These are phyloP conservation scores for Ceuthmochares aereus DNA, from an alignment of 2,113 vertebrate genomes.

Conservation along the genomic window DNA sequence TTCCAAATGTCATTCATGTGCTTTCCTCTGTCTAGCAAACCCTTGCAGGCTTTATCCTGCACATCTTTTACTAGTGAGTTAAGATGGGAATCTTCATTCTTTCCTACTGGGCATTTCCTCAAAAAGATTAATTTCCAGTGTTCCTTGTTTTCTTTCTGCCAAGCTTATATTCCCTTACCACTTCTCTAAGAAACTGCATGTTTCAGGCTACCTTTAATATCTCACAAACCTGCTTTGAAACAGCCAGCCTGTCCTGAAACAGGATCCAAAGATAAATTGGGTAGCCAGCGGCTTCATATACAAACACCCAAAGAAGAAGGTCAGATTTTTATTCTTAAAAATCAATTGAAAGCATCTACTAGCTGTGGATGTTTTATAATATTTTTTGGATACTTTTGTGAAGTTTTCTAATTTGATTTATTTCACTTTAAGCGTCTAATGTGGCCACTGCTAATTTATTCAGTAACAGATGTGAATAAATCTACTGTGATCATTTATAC, in stretches of 20 bases:
- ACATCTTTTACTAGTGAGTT: constrained; percentile 19
- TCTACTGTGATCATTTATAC: neutral
- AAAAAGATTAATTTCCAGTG: constrained; percentile 44
- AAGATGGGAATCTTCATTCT: constrained; percentile 46
- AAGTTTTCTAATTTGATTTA: neutral
- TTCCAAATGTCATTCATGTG: constrained; percentile 50
- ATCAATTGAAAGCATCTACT: neutral
- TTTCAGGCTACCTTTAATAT: constrained; percentile 20
- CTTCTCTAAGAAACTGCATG: constrained; percentile 11
- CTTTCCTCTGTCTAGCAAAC: constrained; percentile 21
- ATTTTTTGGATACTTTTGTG: neutral
- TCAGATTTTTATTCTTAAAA: constrained; percentile 1
- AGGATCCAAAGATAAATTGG: neutral
- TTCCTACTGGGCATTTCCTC: constrained; percentile 33
- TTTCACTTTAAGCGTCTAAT: neutral
- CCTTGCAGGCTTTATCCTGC: constrained; percentile 27
- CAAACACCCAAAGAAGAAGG: neutral
- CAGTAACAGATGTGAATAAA: neutral
- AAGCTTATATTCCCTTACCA: constrained; percentile 8
- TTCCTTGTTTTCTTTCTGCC: constrained; percentile 22
- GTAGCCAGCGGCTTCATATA: neutral
- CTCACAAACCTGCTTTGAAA: constrained; percentile 25
- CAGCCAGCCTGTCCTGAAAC: neutral
- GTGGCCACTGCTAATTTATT: neutral
- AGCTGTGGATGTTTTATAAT: neutral